Evolutionary conservation across 2,797 vertebrate species (phyloP), one percentile per base, ranked within the genome.

Genomic region (Pangasius djambal): DNA sequence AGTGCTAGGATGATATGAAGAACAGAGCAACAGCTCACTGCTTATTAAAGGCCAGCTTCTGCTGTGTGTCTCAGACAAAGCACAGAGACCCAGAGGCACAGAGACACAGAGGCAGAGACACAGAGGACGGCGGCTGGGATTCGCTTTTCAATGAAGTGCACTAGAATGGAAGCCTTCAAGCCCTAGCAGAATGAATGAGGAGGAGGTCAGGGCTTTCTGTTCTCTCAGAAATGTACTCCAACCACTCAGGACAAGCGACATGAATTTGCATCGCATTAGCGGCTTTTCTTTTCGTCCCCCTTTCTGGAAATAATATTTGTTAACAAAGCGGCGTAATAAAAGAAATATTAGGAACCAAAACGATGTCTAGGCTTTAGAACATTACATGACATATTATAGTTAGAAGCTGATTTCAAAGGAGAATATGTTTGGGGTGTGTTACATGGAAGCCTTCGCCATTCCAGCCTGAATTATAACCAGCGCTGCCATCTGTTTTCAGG

Each of bases 81-180:
- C 92, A 95, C 95, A 96, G 93, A 89, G 94, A 82, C 91, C 91
- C 44, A 44, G 44, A 44, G 44, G 44, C 40, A 44, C 1, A 44
- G 40, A 44, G 5, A 0, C 40, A 44, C 5, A 44, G 6, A 2
- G 3, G 1, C 44, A 44, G 44, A 44, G 6, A 6, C 44, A 44
- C 44, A 44, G 90, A 90, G 55, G 94, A 94, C 91, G 67, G 86
- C 91, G 77, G 83, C 88, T 72, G 55, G n/a, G 48, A 55, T 37
- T 85, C 83, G 65, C 83, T 94, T 96, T 96, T 96, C 94, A 96
- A 93, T 94, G 91, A 92, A 94, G 93, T 94, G 87, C 72, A 81
- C 15, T 75, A 84, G 83, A 83, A 83, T n/a, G 6, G 37, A 28
- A 61, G 37, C 25, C 25, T 65, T 83, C 10, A 83, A 40, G 55